phyloP scores from a whole-genome alignment of 2,113 vertebrate species.

The Burhinus bistriatus region DNA sequence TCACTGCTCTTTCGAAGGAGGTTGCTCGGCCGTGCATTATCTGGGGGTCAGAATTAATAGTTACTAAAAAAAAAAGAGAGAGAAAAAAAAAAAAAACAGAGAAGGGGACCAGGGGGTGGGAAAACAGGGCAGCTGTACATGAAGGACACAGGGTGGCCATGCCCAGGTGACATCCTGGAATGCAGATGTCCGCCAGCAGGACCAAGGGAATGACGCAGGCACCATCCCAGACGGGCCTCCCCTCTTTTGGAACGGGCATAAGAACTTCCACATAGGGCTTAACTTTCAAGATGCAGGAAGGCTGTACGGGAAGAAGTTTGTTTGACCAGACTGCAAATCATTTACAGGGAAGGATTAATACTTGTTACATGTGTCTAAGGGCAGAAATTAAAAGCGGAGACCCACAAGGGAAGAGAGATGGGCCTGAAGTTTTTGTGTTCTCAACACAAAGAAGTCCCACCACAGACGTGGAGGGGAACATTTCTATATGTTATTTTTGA shows the following conservation, averaged over 20 bases:
- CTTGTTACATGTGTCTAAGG: not conserved
- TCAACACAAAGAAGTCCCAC: not conserved
- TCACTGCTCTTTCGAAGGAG: not conserved
- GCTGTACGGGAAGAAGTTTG: not conserved
- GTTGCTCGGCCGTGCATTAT: accelerated
- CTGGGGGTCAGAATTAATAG: not conserved
- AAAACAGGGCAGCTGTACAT: not conserved
- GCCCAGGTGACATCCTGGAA: not conserved
- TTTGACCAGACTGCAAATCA: not conserved
- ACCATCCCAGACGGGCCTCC: not conserved
- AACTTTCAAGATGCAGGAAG: not conserved
- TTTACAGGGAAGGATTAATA: not conserved
- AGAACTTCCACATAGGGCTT: not conserved
- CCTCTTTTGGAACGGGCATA: not conserved
- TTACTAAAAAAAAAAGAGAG: not conserved
- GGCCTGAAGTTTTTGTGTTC: not conserved
- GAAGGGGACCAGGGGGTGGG: not conserved
- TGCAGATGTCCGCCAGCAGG: not conserved
- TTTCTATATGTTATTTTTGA: not conserved
- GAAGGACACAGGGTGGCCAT: not conserved
- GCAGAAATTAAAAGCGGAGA: not conserved
- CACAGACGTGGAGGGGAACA: accelerated
- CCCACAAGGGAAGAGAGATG: not conserved
- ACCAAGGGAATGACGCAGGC: not conserved
- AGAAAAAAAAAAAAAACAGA: not conserved